Evolutionary conservation across 2,888 invertebrate genomes (phyloP).

Genomic region (Beris chalybata): DNA sequence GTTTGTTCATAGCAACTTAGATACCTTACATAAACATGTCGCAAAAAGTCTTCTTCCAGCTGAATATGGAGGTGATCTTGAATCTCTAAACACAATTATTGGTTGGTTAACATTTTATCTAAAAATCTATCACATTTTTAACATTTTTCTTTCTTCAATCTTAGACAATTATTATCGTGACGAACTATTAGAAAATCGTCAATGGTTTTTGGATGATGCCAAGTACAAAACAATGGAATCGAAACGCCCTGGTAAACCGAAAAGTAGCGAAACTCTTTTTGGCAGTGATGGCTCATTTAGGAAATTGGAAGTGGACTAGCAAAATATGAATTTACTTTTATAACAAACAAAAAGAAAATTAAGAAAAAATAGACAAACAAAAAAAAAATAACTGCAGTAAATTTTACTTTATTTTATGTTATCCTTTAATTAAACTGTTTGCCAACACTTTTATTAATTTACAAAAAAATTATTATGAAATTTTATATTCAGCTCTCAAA

Average conservation of each 20-base stretch:
- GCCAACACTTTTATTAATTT: too few relatives aligned
- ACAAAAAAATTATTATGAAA: too few relatives aligned
- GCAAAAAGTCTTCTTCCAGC: conserved; percentile 34
- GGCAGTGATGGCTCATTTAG: conserved; percentile 39
- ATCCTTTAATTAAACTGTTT: too few relatives aligned
- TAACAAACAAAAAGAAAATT: too few relatives aligned
- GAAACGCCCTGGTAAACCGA: conserved; percentile 33
- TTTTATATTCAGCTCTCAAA: too few relatives aligned
- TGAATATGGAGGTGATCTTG: conserved; percentile 39
- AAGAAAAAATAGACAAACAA: too few relatives aligned
- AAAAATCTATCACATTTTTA: neutral
- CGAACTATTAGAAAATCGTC: conserved; percentile 15
- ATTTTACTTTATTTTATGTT: too few relatives aligned
- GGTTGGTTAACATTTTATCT: conserved; percentile 1
- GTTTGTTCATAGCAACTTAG: conserved; percentile 47
- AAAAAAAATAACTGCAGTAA: too few relatives aligned
- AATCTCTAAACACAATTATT: conserved; percentile 28
- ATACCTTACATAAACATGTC: conserved; percentile 40
- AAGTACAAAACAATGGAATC: conserved; percentile 39
- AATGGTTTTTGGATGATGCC: conserved; percentile 37
- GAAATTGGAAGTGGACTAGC: conserved; percentile 38
- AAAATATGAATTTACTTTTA: too few relatives aligned
- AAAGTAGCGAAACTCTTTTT: conserved; percentile 35
- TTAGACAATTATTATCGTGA: conserved; percentile 18
- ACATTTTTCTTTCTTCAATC: neutral